A percentile compares a stretch with the other conserved stretches of the same genome.
Conservation (phyloP, 2,113 vertebrate species). For the Mesitornis unicolor region DNA sequence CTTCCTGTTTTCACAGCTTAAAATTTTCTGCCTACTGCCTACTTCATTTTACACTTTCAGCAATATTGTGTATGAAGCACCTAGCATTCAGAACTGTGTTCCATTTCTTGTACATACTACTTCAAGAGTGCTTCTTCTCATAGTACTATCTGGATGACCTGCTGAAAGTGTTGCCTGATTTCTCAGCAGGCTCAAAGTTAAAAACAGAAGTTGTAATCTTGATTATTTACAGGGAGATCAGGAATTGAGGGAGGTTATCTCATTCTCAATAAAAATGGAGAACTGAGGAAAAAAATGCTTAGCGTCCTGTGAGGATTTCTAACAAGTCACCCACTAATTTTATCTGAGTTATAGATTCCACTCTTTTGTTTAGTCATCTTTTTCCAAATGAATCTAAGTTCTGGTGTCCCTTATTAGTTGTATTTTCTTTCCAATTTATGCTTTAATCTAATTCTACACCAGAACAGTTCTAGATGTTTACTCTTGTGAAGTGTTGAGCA, state of each 20-base stretch:
- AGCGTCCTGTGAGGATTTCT: background rate
- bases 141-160: background rate
- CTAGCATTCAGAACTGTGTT: background rate
- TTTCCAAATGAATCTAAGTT: background rate
- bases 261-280: background rate
- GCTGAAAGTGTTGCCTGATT: background rate
- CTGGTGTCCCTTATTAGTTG: background rate
- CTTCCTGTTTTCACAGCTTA: background rate
- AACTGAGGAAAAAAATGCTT: background rate
- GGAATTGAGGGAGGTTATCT: background rate
- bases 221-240: background rate
- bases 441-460: background rate
- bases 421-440: background rate
- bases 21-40: background rate
- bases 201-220: background rate
- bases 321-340: background rate
- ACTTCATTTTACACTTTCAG: background rate
- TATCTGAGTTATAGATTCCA: background rate
- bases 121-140: background rate
- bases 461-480: background rate
- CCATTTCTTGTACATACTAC: background rate
- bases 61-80: background rate
- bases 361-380: background rate
- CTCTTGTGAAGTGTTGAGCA: background rate
- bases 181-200: background rate